Conservation (phyloP, 2,113 vertebrate species). For the Poecilia latipinna region DNA sequence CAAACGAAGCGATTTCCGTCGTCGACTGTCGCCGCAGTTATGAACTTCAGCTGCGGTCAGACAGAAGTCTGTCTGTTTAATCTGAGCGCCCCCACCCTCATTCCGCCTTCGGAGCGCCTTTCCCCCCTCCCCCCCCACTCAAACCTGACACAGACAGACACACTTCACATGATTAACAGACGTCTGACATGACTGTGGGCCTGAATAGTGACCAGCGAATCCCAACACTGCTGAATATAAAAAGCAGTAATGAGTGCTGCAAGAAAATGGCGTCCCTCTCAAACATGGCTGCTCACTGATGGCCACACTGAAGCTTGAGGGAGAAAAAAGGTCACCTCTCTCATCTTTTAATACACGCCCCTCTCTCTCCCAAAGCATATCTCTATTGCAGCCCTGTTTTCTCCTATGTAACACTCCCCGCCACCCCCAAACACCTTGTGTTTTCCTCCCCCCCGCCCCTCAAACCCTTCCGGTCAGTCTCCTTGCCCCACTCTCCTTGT, state of each 20-base stretch:
- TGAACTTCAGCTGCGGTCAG: slow-evolving; percentile 83
- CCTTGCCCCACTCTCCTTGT: slow-evolving; percentile 58
- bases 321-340: slow-evolving; percentile 74
- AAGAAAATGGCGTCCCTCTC: slow-evolving; percentile 81
- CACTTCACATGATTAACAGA: slow-evolving; percentile 68
- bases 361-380: slow-evolving; percentile 11
- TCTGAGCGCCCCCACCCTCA: slow-evolving; percentile 53
- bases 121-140: slow-evolving; percentile 33
- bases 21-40: slow-evolving; percentile 77
- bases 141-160: slow-evolving; percentile 34
- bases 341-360: slow-evolving; percentile 61
- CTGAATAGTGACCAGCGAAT: slow-evolving; percentile 71
- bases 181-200: slow-evolving; percentile 70
- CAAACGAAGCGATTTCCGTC: slow-evolving; percentile 78
- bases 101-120: slow-evolving; percentile 32
- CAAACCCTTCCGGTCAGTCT: slow-evolving; percentile 56
- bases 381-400: slow-evolving; percentile 28
- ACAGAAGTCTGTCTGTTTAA: slow-evolving; percentile 77
- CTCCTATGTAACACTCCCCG: neutral
- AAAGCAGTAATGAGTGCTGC: slow-evolving; percentile 73
- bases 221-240: slow-evolving; percentile 78
- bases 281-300: slow-evolving; percentile 77
- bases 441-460: slow-evolving; percentile 24
- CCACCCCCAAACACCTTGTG: slow-evolving; percentile 48
- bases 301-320: slow-evolving; percentile 53